Evolutionary conservation across 2,113 vertebrate species (phyloP).

Genomic region (Silurus asotus): DNA sequence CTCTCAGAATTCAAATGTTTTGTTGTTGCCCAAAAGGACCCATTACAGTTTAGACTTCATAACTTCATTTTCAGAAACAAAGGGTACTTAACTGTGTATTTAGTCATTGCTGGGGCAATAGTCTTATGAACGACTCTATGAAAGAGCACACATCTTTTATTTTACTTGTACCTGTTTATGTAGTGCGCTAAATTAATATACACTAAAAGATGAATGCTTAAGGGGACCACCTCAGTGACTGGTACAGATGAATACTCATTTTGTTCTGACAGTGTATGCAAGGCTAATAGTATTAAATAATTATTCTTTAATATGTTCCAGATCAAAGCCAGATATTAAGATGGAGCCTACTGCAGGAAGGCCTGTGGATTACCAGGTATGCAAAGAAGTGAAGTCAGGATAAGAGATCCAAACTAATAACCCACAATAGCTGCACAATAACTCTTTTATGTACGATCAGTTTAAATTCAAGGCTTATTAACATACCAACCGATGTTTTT

Average conservation of each 20-base stretch:
- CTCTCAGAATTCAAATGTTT: neutral
- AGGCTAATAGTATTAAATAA: neutral
- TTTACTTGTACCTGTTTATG: neutral
- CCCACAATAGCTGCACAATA: neutral
- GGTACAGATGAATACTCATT: neutral
- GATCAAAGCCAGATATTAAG: conserved; percentile 96
- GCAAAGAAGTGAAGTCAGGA: conserved; percentile 1
- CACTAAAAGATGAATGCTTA: neutral
- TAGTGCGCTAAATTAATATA: too few species aligned
- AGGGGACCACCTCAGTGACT: neutral
- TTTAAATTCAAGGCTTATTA: neutral
- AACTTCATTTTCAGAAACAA: neutral
- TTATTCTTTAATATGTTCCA: conserved; percentile 53
- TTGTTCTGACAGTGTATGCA: neutral
- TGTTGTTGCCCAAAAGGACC: neutral
- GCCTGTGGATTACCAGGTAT: conserved; percentile 94
- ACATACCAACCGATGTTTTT: neutral
- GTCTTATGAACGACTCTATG: too few species aligned
- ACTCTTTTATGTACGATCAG: neutral
- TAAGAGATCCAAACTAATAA: conserved; percentile 9
- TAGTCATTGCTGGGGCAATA: neutral
- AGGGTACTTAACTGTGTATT: neutral
- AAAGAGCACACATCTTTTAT: too few species aligned
- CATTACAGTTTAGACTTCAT: neutral
- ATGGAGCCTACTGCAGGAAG: conserved; percentile 92